Evolutionary conservation across 2,888 invertebrate genomes (phyloP).

Genomic region (Choreutis nemorana): DNA sequence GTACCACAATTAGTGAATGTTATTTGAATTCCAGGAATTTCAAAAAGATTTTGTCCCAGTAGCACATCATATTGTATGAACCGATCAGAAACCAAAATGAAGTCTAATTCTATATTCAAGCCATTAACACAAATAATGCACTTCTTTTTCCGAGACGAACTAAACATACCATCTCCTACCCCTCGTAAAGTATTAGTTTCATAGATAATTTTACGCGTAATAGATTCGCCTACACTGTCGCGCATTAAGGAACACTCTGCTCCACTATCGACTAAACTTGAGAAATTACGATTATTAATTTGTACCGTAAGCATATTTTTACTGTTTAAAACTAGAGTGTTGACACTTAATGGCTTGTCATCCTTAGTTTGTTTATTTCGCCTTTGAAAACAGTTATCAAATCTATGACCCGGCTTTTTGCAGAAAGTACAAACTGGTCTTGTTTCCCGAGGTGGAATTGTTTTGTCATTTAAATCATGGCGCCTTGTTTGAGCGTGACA

Average conservation of each 20-base stretch:
- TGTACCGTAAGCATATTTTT: background rate
- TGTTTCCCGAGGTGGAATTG: background rate
- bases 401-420: slow-evolving; percentile 4
- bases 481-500: background rate
- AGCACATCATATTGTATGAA: slow-evolving; percentile 3
- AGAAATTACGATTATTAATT: slow-evolving; percentile 1
- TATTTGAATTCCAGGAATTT: slow-evolving; percentile 3
- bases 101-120: slow-evolving; percentile 1
- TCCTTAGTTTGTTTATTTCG: background rate
- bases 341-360: background rate
- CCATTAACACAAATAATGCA: slow-evolving; percentile 1
- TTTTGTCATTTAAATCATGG: background rate
- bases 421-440: slow-evolving; percentile 1
- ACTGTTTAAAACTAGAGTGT: too few relatives aligned
- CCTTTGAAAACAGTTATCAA: slow-evolving; percentile 6
- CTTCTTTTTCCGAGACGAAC: background rate
- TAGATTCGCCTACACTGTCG: slow-evolving; percentile 5
- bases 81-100: slow-evolving; percentile 1
- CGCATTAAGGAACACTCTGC: slow-evolving; percentile 7
- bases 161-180: background rate
- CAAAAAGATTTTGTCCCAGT: slow-evolving; percentile 2
- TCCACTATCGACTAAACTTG: slow-evolving; percentile 4
- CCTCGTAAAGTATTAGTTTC: slow-evolving; percentile 1
- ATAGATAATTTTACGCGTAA: background rate
- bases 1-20: background rate